These are phyloP conservation scores for Carcina quercana DNA, from an alignment of 2,888 invertebrate species.

Conservation along the genomic window DNA sequence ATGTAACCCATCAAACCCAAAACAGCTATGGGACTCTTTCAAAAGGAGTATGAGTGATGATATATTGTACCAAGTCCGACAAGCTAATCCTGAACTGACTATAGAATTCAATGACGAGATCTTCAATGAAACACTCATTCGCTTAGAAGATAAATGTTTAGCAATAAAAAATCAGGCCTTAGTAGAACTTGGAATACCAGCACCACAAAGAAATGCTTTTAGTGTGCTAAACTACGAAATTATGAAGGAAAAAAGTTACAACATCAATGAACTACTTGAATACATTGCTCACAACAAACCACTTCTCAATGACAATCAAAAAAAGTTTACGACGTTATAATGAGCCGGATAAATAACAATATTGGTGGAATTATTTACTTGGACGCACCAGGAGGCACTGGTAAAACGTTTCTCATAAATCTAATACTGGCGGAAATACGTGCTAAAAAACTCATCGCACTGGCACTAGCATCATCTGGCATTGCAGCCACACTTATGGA, in stretches of 20 bases:
- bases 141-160: conserved; percentile 2
- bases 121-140: conserved; percentile 4
- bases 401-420: conserved; percentile 17
- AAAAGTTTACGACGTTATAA: neutral
- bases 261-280: conserved; percentile 8
- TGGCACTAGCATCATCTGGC: conserved; percentile 17
- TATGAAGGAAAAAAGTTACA: conserved; percentile 13
- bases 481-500: conserved; percentile 17
- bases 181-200: conserved; percentile 3
- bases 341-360: neutral
- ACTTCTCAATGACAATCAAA: conserved; percentile 2
- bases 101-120: conserved; percentile 3
- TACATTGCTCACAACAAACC: conserved; percentile 6
- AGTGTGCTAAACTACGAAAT: conserved; percentile 5
- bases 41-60: conserved; percentile 9
- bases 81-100: conserved; percentile 1
- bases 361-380: neutral
- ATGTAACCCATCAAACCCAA: conserved; percentile 11
- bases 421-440: conserved; percentile 16
- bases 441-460: conserved; percentile 13
- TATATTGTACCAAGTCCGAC: conserved; percentile 5
- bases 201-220: conserved; percentile 5
- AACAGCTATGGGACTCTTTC: conserved; percentile 9
- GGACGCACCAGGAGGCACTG: conserved; percentile 15
- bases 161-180: conserved; percentile 1